Evolutionary conservation across 2,888 invertebrate species (phyloP), one percentile per base, ranked within the genome.

Genomic region (Synergus itoensis): DNA sequence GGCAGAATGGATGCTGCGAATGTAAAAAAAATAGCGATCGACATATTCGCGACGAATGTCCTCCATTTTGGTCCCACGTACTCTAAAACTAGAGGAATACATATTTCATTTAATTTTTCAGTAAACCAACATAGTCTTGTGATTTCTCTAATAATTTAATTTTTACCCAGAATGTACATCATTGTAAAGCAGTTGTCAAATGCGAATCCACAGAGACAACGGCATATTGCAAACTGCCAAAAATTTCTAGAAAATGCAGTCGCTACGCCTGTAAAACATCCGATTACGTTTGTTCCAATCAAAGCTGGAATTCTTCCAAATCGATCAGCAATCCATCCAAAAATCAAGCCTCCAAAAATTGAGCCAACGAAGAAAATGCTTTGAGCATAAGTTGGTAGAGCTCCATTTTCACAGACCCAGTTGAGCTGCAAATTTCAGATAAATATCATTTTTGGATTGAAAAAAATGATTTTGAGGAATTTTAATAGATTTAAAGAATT

Each of bases 171-270:
- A 89, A 98, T 97, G 87, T 98, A 98, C 96, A 98, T 97, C 97
- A 97, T 97, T 43, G 97, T 97, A 91, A 97, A 97, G 89, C 97
- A 97, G 92, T 97, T 98, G 92, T 97, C 97, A 88, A 97, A 98
- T 3, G 97, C 97, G 90, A 98, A 94, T 8, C 98, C 98, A 2
- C 97, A 96, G 77, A 98, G 93, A 93, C 98, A 98, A 69, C 98
- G 93, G 92, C 97, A 96, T 0, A 96, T 89, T 2, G 96, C 95
- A 91, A 98, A 98, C 1, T 95, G 93, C 95, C 95, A 95, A 91
- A 97, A 97, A 48, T 94, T 95, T 75, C 93, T 92, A 81, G 95
- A 94, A 90, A 96, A 96, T 0, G 96, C 95, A 0, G 97, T 97
- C 0, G 95, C 95, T 2, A 97, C 93, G 0, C 98, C 95, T 11